Base-by-base conservation (phyloP, 2,113 vertebrate species). In the Ptilorrhoa leucosticta region DNA sequence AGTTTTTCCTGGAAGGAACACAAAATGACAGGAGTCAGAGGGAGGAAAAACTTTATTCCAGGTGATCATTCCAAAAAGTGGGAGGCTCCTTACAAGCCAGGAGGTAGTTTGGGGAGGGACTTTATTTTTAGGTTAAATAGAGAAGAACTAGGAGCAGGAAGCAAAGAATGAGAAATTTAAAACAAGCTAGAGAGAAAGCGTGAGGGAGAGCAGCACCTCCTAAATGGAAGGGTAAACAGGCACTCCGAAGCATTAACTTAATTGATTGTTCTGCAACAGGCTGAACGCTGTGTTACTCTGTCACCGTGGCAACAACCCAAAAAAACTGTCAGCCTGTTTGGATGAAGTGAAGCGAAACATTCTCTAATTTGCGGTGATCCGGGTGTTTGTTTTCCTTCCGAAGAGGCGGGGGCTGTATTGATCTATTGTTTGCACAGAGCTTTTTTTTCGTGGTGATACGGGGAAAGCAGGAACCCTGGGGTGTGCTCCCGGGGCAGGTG, bases 221-320 rank as follows among this genome's bases (percentile, higher is more conserved):
- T 96, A 97, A 96, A 96, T 84, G 94, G 96, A 94, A 94, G 89
- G 98, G 97, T 98, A 98, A 98, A 98, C 97, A 97, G 97, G 96
- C 93, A 88, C 96, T 94, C 93, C 63, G 98, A 97, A 87, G 95
- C 97, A 96, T 98, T 98, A 98, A 98, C 98, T 98, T 98, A 98
- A 99, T 98, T 98, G 98, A 99, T 99, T 98, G 98, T 98, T 98
- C 96, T 98, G 98, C 98, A 99, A 98, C 98, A 98, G 98, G 97
- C 98, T 98, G 98, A 98, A 96, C 98, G 97, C 97, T 97, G 96
- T 98, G 98, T 98, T 98, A 98, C 98, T 97, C 95, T 95, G 98
- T 98, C 99, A 95, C 98, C 98, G 94, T 98, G 98, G 98, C 98
- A 99, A 99, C 98, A 94, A 97, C 96, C 96, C 96, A 97, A 98